phyloP scores from a whole-genome alignment of 2,888 invertebrate species.

The Epinotia demarniana region DNA sequence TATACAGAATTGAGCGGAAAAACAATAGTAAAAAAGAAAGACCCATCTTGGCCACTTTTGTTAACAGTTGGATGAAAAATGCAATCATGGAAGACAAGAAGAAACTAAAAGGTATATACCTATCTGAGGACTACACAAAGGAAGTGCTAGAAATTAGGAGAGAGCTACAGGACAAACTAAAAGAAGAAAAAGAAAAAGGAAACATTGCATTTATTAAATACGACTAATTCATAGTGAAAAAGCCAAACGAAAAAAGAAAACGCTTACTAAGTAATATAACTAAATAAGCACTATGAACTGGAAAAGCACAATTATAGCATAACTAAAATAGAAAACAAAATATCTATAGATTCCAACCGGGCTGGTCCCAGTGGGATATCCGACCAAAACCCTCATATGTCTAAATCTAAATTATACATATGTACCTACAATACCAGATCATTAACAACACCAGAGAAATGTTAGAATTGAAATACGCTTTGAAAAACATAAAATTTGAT shows the following conservation, averaged over 20 bases:
- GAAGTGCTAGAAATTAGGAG: slow-evolving; percentile 50
- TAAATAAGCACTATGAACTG: too few relatives aligned
- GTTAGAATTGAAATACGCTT: background rate
- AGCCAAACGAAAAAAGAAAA: slow-evolving; percentile 44
- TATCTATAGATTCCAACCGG: too few relatives aligned
- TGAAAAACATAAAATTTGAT: background rate
- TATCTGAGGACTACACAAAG: slow-evolving; percentile 51
- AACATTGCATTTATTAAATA: slow-evolving; percentile 50
- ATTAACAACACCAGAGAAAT: too few relatives aligned
- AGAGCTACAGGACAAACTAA: slow-evolving; percentile 44
- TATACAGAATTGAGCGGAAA: too few relatives aligned
- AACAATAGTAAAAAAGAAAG: too few relatives aligned
- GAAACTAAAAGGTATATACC: slow-evolving; percentile 47
- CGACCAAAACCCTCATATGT: too few relatives aligned
- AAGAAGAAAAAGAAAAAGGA: slow-evolving; percentile 48
- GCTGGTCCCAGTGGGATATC: too few relatives aligned
- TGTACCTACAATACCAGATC: too few relatives aligned
- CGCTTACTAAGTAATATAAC: too few relatives aligned
- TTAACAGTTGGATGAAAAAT: slow-evolving; percentile 48
- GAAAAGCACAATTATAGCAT: too few relatives aligned
- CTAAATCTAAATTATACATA: too few relatives aligned
- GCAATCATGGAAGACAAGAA: slow-evolving; percentile 51
- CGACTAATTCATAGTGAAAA: slow-evolving; percentile 51
- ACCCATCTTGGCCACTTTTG: slow-evolving; percentile 13
- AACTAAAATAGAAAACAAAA: too few relatives aligned